A percentile compares a stretch with the other conserved stretches of the same genome.
phyloP scores from a whole-genome alignment of 2,888 invertebrate genomes.

The Oasisia sp. region DNA sequence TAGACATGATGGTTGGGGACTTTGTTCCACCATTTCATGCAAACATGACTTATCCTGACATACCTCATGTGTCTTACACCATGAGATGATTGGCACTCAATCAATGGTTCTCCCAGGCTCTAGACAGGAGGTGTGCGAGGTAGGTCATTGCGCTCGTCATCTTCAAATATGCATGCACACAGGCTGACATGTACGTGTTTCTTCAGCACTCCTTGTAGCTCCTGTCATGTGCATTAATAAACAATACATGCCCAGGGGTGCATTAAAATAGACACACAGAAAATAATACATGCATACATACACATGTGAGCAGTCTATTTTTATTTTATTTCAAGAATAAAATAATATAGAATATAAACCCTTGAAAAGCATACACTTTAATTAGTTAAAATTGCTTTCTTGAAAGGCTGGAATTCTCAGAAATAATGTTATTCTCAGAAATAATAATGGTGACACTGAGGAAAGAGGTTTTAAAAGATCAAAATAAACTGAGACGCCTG shows the following conservation, averaged over 20 bases:
- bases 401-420: too few species aligned
- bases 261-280: neutral
- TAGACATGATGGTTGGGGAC: too few species aligned
- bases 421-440: too few species aligned
- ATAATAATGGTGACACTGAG: too few species aligned
- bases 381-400: too few species aligned
- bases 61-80: neutral
- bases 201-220: neutral
- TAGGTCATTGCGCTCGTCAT: neutral
- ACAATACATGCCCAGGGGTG: neutral
- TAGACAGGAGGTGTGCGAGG: neutral
- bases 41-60: neutral
- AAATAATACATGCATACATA: neutral
- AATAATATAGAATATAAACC: too few species aligned
- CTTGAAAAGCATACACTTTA: too few species aligned
- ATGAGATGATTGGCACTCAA: neutral
- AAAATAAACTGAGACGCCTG: too few species aligned
- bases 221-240: neutral
- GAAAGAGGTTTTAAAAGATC: too few species aligned
- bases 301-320: too few species aligned
- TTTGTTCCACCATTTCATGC: too few species aligned
- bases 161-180: neutral
- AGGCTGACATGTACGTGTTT: neutral
- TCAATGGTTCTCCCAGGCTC: neutral
- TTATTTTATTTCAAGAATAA: too few species aligned